Evolutionary conservation across 1,140 invertebrate genomes (phyloP).

Genomic region (Hestina assimilis): DNA sequence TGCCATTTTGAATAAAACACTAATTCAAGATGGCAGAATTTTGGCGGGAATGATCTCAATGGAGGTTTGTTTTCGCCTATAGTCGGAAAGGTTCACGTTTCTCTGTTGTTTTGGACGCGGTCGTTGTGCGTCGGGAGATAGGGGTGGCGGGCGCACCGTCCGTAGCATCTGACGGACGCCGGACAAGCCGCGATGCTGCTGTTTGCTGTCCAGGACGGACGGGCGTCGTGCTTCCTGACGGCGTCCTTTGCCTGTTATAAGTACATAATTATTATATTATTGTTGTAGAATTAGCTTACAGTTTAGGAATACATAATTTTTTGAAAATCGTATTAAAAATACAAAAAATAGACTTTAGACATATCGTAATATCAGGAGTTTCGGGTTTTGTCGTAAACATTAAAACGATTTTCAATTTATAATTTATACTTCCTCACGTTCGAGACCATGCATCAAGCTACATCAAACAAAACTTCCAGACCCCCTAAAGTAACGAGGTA

Average conservation of each 20-base stretch:
- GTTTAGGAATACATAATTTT: constrained; percentile 23
- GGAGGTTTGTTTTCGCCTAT: constrained; percentile 45
- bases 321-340: not conserved
- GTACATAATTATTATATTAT: constrained; percentile 21
- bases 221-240: constrained; percentile 84
- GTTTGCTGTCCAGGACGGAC: constrained; percentile 81
- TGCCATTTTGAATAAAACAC: constrained; percentile 23
- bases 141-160: constrained; percentile 52
- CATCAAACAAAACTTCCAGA: constrained; percentile 14
- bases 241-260: constrained; percentile 81
- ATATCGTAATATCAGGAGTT: no score
- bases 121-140: constrained; percentile 50
- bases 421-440: not conserved
- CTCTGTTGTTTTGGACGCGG: constrained; percentile 65
- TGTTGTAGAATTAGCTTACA: no score
- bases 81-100: constrained; percentile 77
- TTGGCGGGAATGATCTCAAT: constrained; percentile 30
- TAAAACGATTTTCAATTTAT: no score
- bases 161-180: constrained; percentile 83
- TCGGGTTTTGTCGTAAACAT: no score
- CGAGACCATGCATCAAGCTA: constrained; percentile 34
- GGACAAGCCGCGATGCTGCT: constrained; percentile 81
- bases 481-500: constrained; percentile 18
- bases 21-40: constrained; percentile 28
- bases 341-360: not conserved